Conservation (phyloP, 53 echinoderm and acorn worm genomes). For the Patiria pectinifera region DNA sequence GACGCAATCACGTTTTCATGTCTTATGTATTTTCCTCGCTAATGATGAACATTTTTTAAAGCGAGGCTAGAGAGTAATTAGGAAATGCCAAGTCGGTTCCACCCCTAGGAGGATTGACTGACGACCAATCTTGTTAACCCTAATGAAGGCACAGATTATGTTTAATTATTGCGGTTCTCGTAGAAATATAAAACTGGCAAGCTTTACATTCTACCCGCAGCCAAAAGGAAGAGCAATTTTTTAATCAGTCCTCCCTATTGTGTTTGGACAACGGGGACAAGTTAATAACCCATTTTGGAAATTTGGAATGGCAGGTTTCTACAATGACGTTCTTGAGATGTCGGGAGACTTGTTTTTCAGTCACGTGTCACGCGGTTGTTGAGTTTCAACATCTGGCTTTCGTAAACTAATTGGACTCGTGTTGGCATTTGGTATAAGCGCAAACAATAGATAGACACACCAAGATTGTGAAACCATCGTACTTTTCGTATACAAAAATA, state of each 20-base stretch:
- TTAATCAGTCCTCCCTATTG: background rate
- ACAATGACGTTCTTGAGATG: background rate
- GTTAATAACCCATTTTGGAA: background rate
- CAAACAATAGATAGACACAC: background rate
- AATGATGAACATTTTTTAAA: background rate
- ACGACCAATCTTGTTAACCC: background rate
- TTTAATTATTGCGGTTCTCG: conserved; percentile 6
- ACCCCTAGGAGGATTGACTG: background rate
- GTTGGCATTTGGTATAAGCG: background rate
- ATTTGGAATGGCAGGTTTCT: background rate
- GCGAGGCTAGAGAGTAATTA: conserved; percentile 4
- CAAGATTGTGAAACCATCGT: background rate
- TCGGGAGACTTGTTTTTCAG: background rate
- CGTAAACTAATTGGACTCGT: background rate
- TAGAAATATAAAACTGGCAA: conserved; percentile 2
- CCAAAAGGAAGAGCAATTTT: conserved; percentile 8
- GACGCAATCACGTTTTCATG: background rate
- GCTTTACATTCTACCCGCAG: background rate
- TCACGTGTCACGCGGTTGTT: background rate
- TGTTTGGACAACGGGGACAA: background rate
- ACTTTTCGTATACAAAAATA: background rate
- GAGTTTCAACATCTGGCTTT: background rate
- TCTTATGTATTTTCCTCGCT: background rate
- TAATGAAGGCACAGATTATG: conserved; percentile 21
- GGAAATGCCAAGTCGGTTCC: background rate